Base-by-base conservation (phyloP, 2,113 vertebrate species). In the Okapia johnstoni region DNA sequence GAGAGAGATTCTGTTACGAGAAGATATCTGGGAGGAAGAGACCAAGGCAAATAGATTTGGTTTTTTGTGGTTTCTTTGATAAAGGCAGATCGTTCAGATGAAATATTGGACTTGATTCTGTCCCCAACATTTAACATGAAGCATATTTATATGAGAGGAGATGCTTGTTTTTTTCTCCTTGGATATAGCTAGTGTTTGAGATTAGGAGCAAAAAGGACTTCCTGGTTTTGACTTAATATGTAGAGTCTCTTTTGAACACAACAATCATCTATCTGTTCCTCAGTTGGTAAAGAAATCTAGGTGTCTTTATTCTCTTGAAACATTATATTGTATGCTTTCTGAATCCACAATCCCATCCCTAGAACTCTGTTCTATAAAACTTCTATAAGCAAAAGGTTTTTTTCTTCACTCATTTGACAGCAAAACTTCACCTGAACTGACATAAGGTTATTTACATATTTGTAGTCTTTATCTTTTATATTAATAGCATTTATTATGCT, bases 111-210 rank as follows among this genome's bases (percentile, higher is more conserved):
- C 46, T 88, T 55, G 26, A 92, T 84, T 54, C 86, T 76, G 70
- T 30, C n/a, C 33, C 13, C 58, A 76, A 23, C 8, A 85, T 96
- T 80, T 92, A 58, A 91, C 77, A 28, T 91, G 11, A 97, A 92
- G 48, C 33, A 52, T 13, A 83, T 83, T 88, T 54, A 93, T 73
- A 76, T 94, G 79, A 88, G 79, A 57, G 36, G 63, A 90, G 52
- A 83, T 94, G 28, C 6, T 46, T 80, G 17, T 83, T 63, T 96
- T 91, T 50, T 55, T 5, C 36, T 83, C 76, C 30, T 90, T 80
- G 63, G 57, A 90, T 94, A 52, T 33, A 90, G 86, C 28, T 61
- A 94, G 30, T 25, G 93, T 93, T 73, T 97, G 23, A 90, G 61
- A 83, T 77, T 33, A 86, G 43, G 54, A 6, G 10, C 25, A 40